Evolutionary conservation across 2,113 vertebrate species (phyloP).

Genomic region (Mustela lutreola): DNA sequence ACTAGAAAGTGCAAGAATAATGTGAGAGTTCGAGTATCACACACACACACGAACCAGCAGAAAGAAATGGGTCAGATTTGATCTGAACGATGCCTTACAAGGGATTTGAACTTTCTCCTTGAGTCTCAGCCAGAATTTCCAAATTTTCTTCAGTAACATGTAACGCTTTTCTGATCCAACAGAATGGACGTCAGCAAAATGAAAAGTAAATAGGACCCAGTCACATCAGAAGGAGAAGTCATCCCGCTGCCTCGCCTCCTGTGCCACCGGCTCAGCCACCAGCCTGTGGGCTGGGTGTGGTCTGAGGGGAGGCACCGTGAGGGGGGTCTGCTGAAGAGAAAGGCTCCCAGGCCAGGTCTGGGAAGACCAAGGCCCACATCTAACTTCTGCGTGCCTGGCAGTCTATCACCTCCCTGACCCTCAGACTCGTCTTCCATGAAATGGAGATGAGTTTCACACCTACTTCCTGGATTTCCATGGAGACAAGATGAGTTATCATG

Average conservation of each 20-base stretch:
- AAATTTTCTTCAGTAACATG: background rate
- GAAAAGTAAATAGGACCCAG: background rate
- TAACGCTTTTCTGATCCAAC: background rate
- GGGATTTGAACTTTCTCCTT: background rate
- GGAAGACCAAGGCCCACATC: background rate
- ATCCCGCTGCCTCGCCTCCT: fast-evolving
- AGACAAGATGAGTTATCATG: background rate
- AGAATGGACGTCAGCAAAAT: background rate
- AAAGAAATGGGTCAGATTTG: background rate
- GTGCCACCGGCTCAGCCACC: background rate
- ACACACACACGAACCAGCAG: background rate
- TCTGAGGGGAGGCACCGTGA: no score
- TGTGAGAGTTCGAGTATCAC: background rate
- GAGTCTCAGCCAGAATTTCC: background rate
- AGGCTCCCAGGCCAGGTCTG: background rate
- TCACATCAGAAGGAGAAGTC: background rate
- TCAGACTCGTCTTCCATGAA: background rate
- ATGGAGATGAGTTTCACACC: background rate
- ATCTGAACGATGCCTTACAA: background rate
- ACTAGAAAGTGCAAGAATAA: background rate
- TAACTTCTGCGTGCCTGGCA: background rate
- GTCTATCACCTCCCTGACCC: background rate
- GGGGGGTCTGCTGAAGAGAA: background rate
- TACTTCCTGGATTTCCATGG: background rate
- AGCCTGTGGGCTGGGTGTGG: background rate